Percentiles rank a stretch among this genome's conserved stretches.
Conservation (phyloP, 2,797 vertebrate species). For the Anniella stebbinsi region DNA sequence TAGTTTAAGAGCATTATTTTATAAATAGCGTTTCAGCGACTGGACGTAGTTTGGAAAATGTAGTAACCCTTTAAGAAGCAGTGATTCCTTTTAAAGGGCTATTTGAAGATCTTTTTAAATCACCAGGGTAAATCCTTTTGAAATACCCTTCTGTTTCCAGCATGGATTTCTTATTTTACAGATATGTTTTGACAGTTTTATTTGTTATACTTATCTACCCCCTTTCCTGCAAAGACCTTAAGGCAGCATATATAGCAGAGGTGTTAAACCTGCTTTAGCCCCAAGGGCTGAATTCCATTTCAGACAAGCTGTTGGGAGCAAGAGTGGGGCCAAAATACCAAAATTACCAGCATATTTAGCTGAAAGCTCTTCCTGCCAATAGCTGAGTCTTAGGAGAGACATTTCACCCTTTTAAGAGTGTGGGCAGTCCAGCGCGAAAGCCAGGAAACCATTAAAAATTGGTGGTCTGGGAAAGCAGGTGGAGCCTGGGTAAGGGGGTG, state of each 20-base stretch:
- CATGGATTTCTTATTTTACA: background rate
- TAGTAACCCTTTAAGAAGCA: constrained; percentile 21
- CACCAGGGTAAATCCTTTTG: background rate
- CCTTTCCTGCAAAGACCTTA: background rate
- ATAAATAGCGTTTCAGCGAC: constrained; percentile 21
- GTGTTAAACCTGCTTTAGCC: background rate
- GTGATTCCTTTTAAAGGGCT: background rate
- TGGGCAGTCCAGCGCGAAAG: too few relatives aligned
- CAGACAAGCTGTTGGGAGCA: too few relatives aligned
- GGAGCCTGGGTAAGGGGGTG: too few relatives aligned
- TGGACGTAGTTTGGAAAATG: constrained; percentile 31
- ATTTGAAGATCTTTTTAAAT: constrained; percentile 7
- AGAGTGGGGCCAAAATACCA: too few relatives aligned
- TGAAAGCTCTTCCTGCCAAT: too few relatives aligned
- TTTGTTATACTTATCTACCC: too few relatives aligned
- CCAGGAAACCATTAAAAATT: too few relatives aligned
- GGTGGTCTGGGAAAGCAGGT: too few relatives aligned
- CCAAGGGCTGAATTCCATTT: too few relatives aligned
- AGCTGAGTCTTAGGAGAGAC: too few relatives aligned
- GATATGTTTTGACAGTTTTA: background rate
- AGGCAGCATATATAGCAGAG: background rate
- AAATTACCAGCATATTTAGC: too few relatives aligned
- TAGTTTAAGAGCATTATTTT: constrained; percentile 57
- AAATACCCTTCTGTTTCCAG: background rate
- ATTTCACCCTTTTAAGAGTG: too few relatives aligned